Evolutionary conservation across 2,797 vertebrate species (phyloP).

Genomic region (Simalia tracyae): DNA sequence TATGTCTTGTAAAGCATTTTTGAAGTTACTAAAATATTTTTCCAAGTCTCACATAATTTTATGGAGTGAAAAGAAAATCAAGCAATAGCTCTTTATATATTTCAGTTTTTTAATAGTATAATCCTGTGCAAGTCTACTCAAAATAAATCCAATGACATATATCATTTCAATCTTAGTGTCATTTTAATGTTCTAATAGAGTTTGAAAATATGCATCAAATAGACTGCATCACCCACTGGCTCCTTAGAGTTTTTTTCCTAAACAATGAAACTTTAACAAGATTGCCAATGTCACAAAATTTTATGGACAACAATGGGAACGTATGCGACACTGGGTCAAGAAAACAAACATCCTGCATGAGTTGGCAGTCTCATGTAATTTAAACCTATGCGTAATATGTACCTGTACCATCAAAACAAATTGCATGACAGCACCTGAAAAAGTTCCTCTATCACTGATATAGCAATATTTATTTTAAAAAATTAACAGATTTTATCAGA

Average conservation of each 20-base stretch:
- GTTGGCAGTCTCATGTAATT: background rate
- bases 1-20: background rate
- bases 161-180: background rate
- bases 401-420: background rate
- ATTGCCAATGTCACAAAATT: background rate
- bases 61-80: background rate
- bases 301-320: background rate
- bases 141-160: background rate
- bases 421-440: background rate
- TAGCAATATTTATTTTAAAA: background rate
- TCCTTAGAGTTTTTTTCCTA: background rate
- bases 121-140: background rate
- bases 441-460: background rate
- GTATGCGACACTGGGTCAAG: background rate
- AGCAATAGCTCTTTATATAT: background rate
- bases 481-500: background rate
- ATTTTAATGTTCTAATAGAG: background rate
- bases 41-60: background rate
- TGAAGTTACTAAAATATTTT: background rate
- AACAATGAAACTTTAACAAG: no score
- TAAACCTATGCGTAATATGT: background rate
- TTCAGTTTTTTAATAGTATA: background rate
- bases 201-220: background rate
- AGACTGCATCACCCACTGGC: background rate
- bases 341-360: background rate